phyloP scores from a whole-genome alignment of 2,113 vertebrate species.

The Tupaia chinensis region DNA sequence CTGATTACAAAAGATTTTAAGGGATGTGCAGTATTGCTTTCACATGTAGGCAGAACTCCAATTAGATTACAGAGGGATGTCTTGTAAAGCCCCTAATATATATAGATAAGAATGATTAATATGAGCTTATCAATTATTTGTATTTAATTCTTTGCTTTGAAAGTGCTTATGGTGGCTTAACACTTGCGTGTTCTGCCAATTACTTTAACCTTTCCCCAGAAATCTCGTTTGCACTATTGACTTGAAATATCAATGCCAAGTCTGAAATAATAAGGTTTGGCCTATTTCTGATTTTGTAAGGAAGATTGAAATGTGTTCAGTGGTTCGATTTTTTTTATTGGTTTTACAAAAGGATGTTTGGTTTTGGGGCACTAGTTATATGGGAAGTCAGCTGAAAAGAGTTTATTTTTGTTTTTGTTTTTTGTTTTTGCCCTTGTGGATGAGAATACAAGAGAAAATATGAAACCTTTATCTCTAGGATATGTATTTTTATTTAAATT shows the following conservation, averaged over 20 bases:
- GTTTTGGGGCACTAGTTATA: slow-evolving; percentile 54
- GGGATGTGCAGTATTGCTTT: slow-evolving; percentile 39
- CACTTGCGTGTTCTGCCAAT: slow-evolving; percentile 43
- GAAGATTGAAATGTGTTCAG: slow-evolving; percentile 67
- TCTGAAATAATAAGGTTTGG: slow-evolving; percentile 67
- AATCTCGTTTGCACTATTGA: slow-evolving; percentile 75
- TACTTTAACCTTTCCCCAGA: slow-evolving; percentile 69
- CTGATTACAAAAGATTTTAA: slow-evolving; percentile 49
- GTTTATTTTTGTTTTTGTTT: neutral
- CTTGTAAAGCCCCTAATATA: neutral
- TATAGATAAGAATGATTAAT: slow-evolving; percentile 59
- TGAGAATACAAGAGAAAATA: too few species aligned
- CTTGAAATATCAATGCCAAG: slow-evolving; percentile 51
- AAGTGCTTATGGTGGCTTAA: slow-evolving; percentile 56
- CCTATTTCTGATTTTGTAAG: slow-evolving; percentile 62
- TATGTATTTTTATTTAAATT: neutral
- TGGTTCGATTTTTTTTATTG: slow-evolving; percentile 50
- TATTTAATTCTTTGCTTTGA: slow-evolving; percentile 70
- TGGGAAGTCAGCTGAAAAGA: slow-evolving; percentile 28
- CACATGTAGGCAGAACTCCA: slow-evolving; percentile 7
- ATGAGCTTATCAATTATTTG: slow-evolving; percentile 71
- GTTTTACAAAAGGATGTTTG: slow-evolving; percentile 45
- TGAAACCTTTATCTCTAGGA: neutral
- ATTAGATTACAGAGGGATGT: slow-evolving; percentile 38
- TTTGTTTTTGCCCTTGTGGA: neutral